These are phyloP conservation scores for Cephus rjabovi DNA, from an alignment of 2,888 invertebrate species.

Conservation along the genomic window DNA sequence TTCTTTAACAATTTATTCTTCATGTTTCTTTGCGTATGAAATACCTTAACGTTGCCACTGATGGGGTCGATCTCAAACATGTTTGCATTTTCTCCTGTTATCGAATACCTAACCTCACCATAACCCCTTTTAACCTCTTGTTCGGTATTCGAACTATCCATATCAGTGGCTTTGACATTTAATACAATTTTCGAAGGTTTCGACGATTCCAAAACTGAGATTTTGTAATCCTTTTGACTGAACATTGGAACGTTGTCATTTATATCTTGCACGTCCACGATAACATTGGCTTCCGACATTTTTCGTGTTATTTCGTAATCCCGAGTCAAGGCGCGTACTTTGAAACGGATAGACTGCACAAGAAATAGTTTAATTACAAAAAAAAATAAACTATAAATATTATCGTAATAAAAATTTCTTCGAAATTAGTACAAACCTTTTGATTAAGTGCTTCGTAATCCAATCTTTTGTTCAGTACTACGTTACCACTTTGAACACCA, in stretches of 20 bases:
- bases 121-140: slow-evolving; percentile 71
- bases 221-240: slow-evolving; percentile 76
- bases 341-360: slow-evolving; percentile 65
- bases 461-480: slow-evolving; percentile 78
- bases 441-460: slow-evolving; percentile 81
- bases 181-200: slow-evolving; percentile 76
- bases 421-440: slow-evolving; percentile 65
- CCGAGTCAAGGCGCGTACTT: slow-evolving; percentile 66
- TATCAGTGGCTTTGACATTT: slow-evolving; percentile 78
- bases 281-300: slow-evolving; percentile 76
- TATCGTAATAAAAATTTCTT: not conserved
- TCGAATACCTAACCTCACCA: slow-evolving; percentile 77
- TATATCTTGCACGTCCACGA: slow-evolving; percentile 78
- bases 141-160: slow-evolving; percentile 73
- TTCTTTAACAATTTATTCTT: not conserved
- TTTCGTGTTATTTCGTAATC: slow-evolving; percentile 66
- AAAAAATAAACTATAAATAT: not conserved
- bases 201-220: slow-evolving; percentile 78
- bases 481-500: slow-evolving; percentile 78
- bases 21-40: not conserved
- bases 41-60: slow-evolving; percentile 76
- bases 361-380: slow-evolving; percentile 19
- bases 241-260: slow-evolving; percentile 85
- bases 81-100: slow-evolving; percentile 80
- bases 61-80: slow-evolving; percentile 78